These are phyloP conservation scores for Nyctibius bracteatus DNA, from an alignment of 2,113 vertebrate genomes.

Conservation along the genomic window DNA sequence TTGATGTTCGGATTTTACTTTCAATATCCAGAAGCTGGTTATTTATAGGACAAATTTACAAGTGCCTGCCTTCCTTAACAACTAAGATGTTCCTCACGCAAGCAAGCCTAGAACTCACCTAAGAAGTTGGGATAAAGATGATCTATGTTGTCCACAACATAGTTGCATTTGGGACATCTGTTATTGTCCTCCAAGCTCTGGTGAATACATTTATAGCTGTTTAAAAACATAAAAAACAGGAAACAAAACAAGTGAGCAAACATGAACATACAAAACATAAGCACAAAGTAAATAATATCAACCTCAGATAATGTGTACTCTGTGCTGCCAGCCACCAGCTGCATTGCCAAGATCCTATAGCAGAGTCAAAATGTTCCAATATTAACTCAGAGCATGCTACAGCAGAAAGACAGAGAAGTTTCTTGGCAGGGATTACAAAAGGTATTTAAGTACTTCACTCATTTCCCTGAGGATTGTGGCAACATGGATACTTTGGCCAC, in stretches of 20 bases:
- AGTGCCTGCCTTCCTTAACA: background rate
- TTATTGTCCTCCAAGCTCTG: constrained; percentile 98
- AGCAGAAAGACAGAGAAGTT: background rate
- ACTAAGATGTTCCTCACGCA: background rate
- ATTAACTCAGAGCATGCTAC: background rate
- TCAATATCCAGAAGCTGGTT: background rate
- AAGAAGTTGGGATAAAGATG: constrained; percentile 99
- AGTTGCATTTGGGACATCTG: constrained; percentile 98
- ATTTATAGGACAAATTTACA: background rate
- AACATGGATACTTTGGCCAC: background rate
- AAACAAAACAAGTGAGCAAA: background rate
- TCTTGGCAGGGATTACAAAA: background rate
- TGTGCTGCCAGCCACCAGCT: background rate
- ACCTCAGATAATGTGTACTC: background rate
- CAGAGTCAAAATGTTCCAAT: background rate
- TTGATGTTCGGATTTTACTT: background rate
- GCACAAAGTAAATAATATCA: background rate
- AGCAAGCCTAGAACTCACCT: constrained; percentile 78
- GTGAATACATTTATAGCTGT: constrained; percentile 96
- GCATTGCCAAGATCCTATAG: background rate
- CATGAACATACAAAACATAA: background rate
- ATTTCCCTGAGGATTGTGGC: background rate
- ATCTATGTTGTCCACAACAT: constrained; percentile 96
- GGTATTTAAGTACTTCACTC: background rate
- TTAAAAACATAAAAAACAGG: constrained; percentile 10